phyloP scores from a whole-genome alignment of 2,113 vertebrate genomes.

The Eretmochelys imbricata region DNA sequence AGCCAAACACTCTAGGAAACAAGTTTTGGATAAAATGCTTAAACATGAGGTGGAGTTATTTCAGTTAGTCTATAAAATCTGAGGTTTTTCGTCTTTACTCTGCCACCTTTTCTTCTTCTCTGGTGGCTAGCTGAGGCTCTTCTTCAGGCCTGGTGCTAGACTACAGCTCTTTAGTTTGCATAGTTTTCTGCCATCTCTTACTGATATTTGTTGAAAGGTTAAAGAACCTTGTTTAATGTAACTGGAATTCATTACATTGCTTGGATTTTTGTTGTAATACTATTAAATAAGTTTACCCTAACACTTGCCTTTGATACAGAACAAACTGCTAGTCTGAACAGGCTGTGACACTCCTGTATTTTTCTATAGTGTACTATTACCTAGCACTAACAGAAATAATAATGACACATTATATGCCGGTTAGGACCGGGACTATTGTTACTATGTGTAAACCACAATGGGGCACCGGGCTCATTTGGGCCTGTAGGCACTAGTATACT shows the following conservation, averaged over 20 bases:
- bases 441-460: not conserved
- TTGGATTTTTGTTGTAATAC: conserved; percentile 8
- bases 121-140: not conserved
- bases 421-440: not conserved
- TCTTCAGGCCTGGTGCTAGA: not conserved
- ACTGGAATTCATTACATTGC: not conserved
- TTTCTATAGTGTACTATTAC: too few species aligned
- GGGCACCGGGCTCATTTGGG: not conserved
- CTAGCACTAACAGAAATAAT: not conserved
- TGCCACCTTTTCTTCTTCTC: not conserved
- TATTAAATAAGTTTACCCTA: not conserved
- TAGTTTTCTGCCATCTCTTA: too few species aligned
- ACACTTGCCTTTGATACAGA: not conserved
- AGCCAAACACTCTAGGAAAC: not conserved
- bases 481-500: not conserved
- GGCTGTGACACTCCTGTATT: not conserved
- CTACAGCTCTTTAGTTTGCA: too few species aligned
- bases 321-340: not conserved
- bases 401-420: not conserved
- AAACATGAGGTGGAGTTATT: conserved; percentile 50
- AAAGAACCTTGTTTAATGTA: conserved; percentile 4
- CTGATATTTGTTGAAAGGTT: not conserved
- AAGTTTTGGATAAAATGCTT: not conserved
- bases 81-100: not conserved
- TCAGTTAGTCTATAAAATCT: not conserved